Conservation (phyloP, 2,113 vertebrate genomes). For the Willisornis vidua region DNA sequence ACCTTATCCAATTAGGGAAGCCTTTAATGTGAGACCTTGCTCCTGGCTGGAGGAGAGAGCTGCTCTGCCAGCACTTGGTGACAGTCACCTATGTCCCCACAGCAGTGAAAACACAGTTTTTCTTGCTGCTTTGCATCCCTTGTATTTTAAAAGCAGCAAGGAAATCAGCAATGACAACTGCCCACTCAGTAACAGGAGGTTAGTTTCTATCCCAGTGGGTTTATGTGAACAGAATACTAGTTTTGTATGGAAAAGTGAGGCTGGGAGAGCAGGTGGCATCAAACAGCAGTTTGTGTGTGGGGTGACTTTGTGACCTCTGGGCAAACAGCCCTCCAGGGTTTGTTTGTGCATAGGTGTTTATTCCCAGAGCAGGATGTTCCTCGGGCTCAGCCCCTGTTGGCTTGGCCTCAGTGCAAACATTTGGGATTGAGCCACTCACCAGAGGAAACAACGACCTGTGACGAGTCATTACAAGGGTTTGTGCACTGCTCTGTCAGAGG, state of each 20-base stretch:
- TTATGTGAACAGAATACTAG: not conserved
- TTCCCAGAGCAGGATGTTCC: not conserved
- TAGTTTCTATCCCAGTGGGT: not conserved
- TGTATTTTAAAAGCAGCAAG: not conserved
- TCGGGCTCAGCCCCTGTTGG: not conserved
- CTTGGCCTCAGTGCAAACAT: not conserved
- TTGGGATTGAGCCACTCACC: not conserved
- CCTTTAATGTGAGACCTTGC: not conserved
- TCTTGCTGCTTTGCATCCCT: not conserved
- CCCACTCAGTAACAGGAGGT: not conserved
- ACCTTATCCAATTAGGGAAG: not conserved
- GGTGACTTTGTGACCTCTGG: not conserved
- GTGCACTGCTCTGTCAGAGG: not conserved
- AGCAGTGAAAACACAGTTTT: not conserved
- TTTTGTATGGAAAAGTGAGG: not conserved
- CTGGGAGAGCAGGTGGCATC: not conserved
- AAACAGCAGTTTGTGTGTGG: accelerated
- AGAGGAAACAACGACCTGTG: not conserved
- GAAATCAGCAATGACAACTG: not conserved
- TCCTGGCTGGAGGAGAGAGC: not conserved
- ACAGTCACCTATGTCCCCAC: not conserved
- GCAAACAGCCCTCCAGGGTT: not conserved
- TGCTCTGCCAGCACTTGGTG: not conserved
- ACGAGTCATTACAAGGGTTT: not conserved
- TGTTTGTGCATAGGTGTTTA: not conserved